phyloP scores from a whole-genome alignment of 2,888 invertebrate genomes.

The Hirtodrosophila cameraria region DNA sequence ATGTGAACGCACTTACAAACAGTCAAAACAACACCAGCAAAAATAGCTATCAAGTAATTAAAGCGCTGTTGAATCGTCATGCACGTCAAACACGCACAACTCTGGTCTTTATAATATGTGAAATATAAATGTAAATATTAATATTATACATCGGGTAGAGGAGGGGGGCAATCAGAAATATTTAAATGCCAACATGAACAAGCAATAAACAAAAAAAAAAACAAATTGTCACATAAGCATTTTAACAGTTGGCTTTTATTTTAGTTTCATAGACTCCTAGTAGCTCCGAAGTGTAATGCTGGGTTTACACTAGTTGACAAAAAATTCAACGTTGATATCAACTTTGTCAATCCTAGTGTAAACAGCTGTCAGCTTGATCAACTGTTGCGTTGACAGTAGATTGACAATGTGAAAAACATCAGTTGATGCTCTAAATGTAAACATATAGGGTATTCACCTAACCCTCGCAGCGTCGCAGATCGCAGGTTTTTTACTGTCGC shows the following conservation, averaged over 20 bases:
- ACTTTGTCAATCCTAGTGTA: too few relatives aligned
- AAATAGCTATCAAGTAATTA: conserved; percentile 67
- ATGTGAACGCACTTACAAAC: conserved; percentile 16
- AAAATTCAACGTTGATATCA: neutral
- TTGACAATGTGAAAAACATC: neutral
- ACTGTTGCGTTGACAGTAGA: neutral
- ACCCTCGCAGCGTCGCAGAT: too few relatives aligned
- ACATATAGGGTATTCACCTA: too few relatives aligned
- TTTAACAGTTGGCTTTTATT: conserved; percentile 11
- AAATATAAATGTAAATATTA: conserved; percentile 28
- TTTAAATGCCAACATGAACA: conserved; percentile 14
- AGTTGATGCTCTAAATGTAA: too few relatives aligned
- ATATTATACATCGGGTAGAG: neutral
- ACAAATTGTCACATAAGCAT: conserved; percentile 32
- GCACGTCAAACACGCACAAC: conserved; percentile 39
- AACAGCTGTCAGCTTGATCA: too few relatives aligned
- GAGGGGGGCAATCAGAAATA: neutral
- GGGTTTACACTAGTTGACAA: neutral
- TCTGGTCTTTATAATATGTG: conserved; percentile 3
- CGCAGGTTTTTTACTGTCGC: too few relatives aligned
- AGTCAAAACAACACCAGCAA: conserved; percentile 6
- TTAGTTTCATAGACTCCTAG: conserved; percentile 4
- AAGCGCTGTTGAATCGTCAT: conserved; percentile 54
- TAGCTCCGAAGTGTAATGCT: conserved; percentile 7
- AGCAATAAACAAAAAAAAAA: conserved; percentile 1